Evolutionary conservation across 2,888 invertebrate species (phyloP).

Genomic region (Strigamia crassipes): DNA sequence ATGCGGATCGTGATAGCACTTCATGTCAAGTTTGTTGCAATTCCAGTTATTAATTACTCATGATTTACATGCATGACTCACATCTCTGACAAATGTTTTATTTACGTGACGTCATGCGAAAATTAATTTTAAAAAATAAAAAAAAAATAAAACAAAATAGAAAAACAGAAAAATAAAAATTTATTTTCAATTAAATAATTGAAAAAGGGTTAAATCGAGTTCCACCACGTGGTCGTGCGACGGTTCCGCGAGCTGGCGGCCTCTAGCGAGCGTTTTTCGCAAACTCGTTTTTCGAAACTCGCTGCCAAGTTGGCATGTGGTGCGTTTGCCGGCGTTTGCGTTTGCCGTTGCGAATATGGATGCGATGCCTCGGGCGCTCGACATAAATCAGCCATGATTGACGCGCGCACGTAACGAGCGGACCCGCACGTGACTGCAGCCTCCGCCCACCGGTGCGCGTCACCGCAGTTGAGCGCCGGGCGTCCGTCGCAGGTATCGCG

Average conservation of each 20-base stretch:
- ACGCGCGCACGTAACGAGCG: conserved; percentile 41
- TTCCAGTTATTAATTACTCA: conserved; percentile 25
- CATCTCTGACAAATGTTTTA: neutral
- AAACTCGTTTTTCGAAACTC: too few species aligned
- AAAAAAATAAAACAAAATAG: neutral
- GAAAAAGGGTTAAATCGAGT: too few species aligned
- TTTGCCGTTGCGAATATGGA: conserved; percentile 28
- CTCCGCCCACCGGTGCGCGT: conserved; percentile 47
- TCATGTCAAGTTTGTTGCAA: neutral
- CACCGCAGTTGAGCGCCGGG: conserved; percentile 34
- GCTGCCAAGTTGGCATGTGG: neutral
- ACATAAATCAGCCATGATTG: conserved; percentile 50
- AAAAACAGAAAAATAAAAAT: too few species aligned
- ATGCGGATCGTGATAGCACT: neutral
- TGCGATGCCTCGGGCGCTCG: conserved; percentile 46
- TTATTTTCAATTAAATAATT: too few species aligned
- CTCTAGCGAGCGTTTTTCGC: neutral
- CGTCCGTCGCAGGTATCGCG: conserved; percentile 49
- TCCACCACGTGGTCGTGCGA: neutral
- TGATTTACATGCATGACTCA: conserved; percentile 2
- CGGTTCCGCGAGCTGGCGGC: neutral
- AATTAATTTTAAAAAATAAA: too few species aligned
- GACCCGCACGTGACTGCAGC: conserved; percentile 47
- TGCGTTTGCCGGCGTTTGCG: neutral
- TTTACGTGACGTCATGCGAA: neutral